A percentile compares a stretch with the other conserved stretches of the same genome.
Evolutionary conservation across 2,888 invertebrate species (phyloP).

Genomic region (Stictocephala bisonia): DNA sequence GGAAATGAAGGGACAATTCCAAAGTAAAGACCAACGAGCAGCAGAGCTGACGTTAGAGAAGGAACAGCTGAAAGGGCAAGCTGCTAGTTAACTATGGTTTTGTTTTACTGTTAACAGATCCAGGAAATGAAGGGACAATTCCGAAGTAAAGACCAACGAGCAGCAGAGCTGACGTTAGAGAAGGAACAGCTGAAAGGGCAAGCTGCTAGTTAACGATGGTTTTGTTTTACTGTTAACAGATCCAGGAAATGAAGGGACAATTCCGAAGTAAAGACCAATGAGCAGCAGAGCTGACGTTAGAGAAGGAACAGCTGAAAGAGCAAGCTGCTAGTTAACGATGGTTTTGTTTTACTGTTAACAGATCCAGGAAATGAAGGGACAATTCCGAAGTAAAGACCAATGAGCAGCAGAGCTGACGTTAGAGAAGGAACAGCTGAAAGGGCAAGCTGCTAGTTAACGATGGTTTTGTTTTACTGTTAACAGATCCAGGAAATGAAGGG

Average conservation of each 20-base stretch:
- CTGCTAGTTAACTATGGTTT: slow-evolving; percentile 85
- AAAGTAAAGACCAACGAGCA: slow-evolving; percentile 77
- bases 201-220: too few relatives aligned
- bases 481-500: slow-evolving; percentile 79
- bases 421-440: too few relatives aligned
- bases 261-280: slow-evolving; percentile 78
- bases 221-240: too few relatives aligned
- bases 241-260: slow-evolving; percentile 77
- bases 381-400: slow-evolving; percentile 77
- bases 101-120: too few relatives aligned
- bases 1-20: slow-evolving; percentile 77
- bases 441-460: too few relatives aligned
- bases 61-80: slow-evolving; percentile 82
- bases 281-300: slow-evolving; percentile 79
- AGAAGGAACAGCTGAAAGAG: too few relatives aligned
- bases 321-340: too few relatives aligned
- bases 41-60: slow-evolving; percentile 83
- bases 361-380: slow-evolving; percentile 78
- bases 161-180: slow-evolving; percentile 81
- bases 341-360: too few relatives aligned
- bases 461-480: too few relatives aligned
- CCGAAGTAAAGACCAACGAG: slow-evolving; percentile 76
- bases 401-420: slow-evolving; percentile 79
- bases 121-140: slow-evolving; percentile 78
- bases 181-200: too few relatives aligned